Evolutionary conservation across 2,888 invertebrate genomes (phyloP).

Genomic region (Thymelicus acteon): DNA sequence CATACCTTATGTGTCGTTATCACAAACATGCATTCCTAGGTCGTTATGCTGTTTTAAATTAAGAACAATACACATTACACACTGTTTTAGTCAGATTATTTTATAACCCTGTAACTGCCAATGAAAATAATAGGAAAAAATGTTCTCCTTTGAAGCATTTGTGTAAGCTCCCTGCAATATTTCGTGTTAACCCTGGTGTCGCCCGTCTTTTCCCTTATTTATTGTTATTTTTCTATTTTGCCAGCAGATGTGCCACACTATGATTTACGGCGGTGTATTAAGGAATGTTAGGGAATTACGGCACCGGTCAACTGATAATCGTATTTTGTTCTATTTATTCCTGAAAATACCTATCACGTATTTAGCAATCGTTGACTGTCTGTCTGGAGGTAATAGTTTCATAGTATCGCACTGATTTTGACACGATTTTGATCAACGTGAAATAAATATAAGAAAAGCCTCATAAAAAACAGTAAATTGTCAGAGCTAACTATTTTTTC

Average conservation of each 20-base stretch:
- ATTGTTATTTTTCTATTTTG: conserved; percentile 85
- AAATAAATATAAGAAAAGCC: too few species aligned
- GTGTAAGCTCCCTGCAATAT: conserved; percentile 48
- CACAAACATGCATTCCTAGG: too few species aligned
- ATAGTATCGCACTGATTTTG: too few species aligned
- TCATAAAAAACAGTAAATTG: too few species aligned
- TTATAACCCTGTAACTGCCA: neutral
- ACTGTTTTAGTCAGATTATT: neutral
- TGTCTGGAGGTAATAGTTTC: too few species aligned
- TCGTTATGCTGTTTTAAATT: neutral
- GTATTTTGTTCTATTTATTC: conserved; percentile 39
- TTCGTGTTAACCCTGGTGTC: conserved; percentile 56
- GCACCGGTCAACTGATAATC: conserved; percentile 52
- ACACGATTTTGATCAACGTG: neutral
- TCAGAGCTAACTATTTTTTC: too few species aligned
- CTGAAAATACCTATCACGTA: neutral
- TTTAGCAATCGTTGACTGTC: too few species aligned
- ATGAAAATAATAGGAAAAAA: conserved; percentile 9
- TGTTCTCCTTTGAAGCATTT: conserved; percentile 42
- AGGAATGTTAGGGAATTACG: conserved; percentile 67
- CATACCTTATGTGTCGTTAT: too few species aligned
- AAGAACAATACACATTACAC: conserved; percentile 1
- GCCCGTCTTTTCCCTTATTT: conserved; percentile 69
- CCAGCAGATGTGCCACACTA: conserved; percentile 78
- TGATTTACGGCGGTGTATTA: conserved; percentile 82